Base-by-base conservation (phyloP, 2,888 invertebrate species). In the Ptychoptera albimana region DNA sequence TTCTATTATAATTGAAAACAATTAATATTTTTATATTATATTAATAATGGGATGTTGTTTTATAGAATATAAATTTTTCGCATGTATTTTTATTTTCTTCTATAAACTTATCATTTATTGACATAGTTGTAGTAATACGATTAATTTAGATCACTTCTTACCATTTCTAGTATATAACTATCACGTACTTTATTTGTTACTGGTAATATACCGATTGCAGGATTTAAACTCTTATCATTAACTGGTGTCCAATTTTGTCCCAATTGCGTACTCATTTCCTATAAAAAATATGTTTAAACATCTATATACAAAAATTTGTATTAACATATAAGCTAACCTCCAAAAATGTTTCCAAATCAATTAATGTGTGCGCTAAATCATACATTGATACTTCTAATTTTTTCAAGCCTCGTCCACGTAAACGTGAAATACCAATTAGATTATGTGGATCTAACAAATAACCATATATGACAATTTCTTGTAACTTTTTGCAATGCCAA, bases 401-500 rank as follows among this genome's bases (percentile, higher is more conserved):
- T 43, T 58, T 60, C 35, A 64, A 50, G 31, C 56, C 55, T 9
- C 57, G 55, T 30, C 64, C 62, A 31, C 63, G 57, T 35, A 64
- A 51, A 11, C 64, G 56, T 13, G 63, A 61, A 45, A 64, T 62
- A 32, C 64, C 64, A 32, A 64, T 57, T 47, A 64, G 54, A 51
- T 63, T 63, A 48, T 64, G 60, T 40, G 62, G 60, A 57, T 64
- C 64, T 54, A 64, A 52, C 14, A 60, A 55, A 48, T 64, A 62
- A 31, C 64, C 75, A 50, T 73, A 68, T 9, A 75, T 60, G 37
- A 72, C 69, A 46, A 75, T 65, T 52, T 71, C 67, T 48, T 68
- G 60, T 6, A 75, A 61, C 42, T 66, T 63, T 42, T 64, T 62
- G 55, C 74, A 75, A 45, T 69, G 66, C 75, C 75, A 76, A 11